Conservation (phyloP, 2,113 vertebrate species). For the Tragelaphus imberbis region DNA sequence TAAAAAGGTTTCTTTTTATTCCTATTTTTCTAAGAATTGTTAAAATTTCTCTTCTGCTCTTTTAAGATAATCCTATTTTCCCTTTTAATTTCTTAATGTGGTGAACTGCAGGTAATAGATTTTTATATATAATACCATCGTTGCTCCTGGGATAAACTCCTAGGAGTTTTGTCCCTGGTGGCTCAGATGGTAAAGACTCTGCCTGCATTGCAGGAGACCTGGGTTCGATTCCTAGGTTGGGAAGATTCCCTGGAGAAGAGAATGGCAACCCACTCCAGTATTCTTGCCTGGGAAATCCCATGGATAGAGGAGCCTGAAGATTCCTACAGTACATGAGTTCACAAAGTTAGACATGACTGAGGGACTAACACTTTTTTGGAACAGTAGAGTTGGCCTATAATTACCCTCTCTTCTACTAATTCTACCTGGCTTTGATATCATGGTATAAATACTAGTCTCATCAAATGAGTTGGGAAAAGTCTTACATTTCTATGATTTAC, state of each 20-base stretch:
- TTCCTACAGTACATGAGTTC: neutral
- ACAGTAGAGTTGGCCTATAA: neutral
- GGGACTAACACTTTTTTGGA: neutral
- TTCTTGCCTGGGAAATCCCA: neutral
- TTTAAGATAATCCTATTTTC: neutral
- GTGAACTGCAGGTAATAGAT: neutral
- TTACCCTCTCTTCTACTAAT: neutral
- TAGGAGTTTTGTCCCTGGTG: neutral
- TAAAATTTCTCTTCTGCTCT: neutral
- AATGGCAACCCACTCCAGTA: neutral
- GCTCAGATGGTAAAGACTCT: neutral
- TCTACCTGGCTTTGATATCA: neutral
- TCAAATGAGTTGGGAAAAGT: neutral
- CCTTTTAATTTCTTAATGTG: conserved; percentile 22
- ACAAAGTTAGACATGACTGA: neutral
- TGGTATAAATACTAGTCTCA: neutral
- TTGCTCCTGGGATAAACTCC: neutral
- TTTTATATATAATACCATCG: neutral
- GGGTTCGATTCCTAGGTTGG: neutral
- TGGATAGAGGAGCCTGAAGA: neutral
- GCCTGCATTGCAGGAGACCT: neutral
- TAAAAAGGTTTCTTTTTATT: conserved; percentile 1
- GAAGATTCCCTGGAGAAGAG: neutral
- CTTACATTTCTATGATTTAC: neutral
- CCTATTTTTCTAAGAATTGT: neutral